Conservation (phyloP, 2,888 invertebrate genomes). For the Altica lythri region DNA sequence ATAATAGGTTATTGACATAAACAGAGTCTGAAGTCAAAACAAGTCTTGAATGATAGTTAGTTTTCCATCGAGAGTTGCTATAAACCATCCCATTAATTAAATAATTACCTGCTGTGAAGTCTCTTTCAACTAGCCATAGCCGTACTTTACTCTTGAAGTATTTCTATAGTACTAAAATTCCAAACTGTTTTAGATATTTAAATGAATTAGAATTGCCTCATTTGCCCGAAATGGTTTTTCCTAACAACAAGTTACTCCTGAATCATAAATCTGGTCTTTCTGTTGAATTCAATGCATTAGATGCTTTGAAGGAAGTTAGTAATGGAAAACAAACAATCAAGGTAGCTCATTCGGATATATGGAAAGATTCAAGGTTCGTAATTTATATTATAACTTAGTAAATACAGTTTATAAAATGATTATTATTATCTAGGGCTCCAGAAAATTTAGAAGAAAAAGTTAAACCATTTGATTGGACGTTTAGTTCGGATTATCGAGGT, state of each 20-base stretch:
- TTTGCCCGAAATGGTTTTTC: conserved; percentile 98
- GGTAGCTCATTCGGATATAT: conserved; percentile 88
- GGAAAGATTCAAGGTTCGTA: conserved; percentile 83
- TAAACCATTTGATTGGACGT: conserved; percentile 97
- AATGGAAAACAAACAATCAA: conserved; percentile 73
- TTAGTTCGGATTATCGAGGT: conserved; percentile 90
- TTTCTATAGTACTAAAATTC: too few relatives aligned
- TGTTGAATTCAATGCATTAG: conserved; percentile 86
- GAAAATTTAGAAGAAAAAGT: conserved; percentile 72
- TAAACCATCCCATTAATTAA: too few relatives aligned
- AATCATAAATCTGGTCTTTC: conserved; percentile 69
- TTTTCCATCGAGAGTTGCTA: too few relatives aligned
- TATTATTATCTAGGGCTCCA: conserved; percentile 66
- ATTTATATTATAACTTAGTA: background rate
- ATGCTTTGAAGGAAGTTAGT: conserved; percentile 83
- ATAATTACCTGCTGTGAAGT: too few relatives aligned
- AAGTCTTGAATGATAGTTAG: too few relatives aligned
- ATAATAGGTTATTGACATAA: too few relatives aligned
- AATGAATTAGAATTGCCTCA: conserved; percentile 81
- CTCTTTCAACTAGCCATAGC: too few relatives aligned
- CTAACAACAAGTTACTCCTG: conserved; percentile 80
- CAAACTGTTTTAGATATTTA: conserved; percentile 68
- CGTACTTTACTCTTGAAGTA: too few relatives aligned
- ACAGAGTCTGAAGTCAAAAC: too few relatives aligned
- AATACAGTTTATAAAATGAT: background rate